Percentiles rank a stretch among this genome's conserved stretches.
Conservation (phyloP, 2,797 vertebrate genomes). For the Rhinophrynus dorsalis region DNA sequence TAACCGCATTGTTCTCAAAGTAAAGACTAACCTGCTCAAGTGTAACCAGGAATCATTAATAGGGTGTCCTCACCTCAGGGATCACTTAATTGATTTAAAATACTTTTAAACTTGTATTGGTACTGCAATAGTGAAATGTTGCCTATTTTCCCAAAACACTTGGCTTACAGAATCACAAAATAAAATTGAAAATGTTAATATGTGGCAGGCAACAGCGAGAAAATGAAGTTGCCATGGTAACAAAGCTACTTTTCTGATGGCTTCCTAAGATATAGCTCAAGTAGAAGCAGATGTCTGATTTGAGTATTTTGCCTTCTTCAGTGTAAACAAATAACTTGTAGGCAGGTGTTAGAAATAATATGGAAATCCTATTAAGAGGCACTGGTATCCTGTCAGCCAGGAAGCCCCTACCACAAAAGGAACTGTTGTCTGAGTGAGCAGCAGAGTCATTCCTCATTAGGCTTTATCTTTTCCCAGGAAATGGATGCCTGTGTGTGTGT, state of each 20-base stretch:
- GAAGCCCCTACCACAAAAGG: slow-evolving; percentile 73
- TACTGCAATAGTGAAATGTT: slow-evolving; percentile 51
- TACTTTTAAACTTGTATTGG: slow-evolving; percentile 56
- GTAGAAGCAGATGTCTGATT: slow-evolving; percentile 81
- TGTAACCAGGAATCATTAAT: slow-evolving; percentile 17
- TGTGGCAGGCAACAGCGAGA: slow-evolving; percentile 71
- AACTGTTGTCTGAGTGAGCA: slow-evolving; percentile 71
- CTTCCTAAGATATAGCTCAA: slow-evolving; percentile 78
- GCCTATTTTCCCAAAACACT: slow-evolving; percentile 64
- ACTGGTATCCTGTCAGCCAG: slow-evolving; percentile 74
- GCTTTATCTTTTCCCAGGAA: slow-evolving; percentile 79
- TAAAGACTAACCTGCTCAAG: background rate
- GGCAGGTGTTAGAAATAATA: slow-evolving; percentile 84
- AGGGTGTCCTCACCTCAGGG: slow-evolving; percentile 1
- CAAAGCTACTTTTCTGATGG: slow-evolving; percentile 80
- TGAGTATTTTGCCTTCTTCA: slow-evolving; percentile 76
- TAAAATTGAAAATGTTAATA: slow-evolving; percentile 78
- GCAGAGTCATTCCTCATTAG: slow-evolving; percentile 77
- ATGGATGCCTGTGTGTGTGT: slow-evolving; percentile 66
- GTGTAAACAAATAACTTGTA: slow-evolving; percentile 85
- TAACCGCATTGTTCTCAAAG: slow-evolving; percentile 24
- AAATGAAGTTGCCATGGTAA: slow-evolving; percentile 77
- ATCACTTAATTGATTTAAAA: slow-evolving; percentile 59
- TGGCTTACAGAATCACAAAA: slow-evolving; percentile 75
- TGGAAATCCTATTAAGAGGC: slow-evolving; percentile 82